Base-by-base conservation (phyloP, 2,113 vertebrate genomes). In the Shinisaurus crocodilurus region DNA sequence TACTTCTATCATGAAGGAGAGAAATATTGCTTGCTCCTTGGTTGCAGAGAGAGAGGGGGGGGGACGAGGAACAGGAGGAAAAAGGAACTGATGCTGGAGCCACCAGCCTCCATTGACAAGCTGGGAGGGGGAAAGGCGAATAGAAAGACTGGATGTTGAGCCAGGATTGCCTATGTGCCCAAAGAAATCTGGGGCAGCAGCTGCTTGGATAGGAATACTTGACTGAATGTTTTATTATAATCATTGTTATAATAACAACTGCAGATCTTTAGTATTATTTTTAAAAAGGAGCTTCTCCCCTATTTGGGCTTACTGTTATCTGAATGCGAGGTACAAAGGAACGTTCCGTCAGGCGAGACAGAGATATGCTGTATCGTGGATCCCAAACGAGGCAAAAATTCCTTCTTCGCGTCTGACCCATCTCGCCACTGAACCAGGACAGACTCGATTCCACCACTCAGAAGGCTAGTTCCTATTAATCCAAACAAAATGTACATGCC, bases 341-440 rank as follows among this genome's bases (percentile, higher is more conserved):
- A 96, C 0, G 97, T 27, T 1, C 99, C 99, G 0, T 99, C 98
- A 0, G 98, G 96, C 0, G 99, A 98, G 60, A 98, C 95, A 0
- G 96, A 92, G 87, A 99, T 97, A 82, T 98, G 98, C 34, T 98
- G 97, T 81, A 99, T 99, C 32, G 98, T 93, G 1, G 96, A 98
- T 2, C 99, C 99, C 82, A 99, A 88, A 1, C 99, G 99, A 6
- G 99, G 99, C 57, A 99, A 97, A 91, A 99, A 99, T 93, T 99
- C 98, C 92, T 95, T 98, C 92, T 97, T 97, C 76, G 93, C 96
- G 29, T 98, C 97, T 0, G 97, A 96, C 1, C 95, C 96, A 48
- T 98, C 98, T 1, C 96, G 96, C 99, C 99, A 99, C 93, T 98
- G 98, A 34, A 99, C 97, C 0, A 99, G 97, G 23, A 99, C 99